These are phyloP conservation scores for Psephotus haematonotus DNA, from an alignment of 2,113 vertebrate species.

Conservation along the genomic window DNA sequence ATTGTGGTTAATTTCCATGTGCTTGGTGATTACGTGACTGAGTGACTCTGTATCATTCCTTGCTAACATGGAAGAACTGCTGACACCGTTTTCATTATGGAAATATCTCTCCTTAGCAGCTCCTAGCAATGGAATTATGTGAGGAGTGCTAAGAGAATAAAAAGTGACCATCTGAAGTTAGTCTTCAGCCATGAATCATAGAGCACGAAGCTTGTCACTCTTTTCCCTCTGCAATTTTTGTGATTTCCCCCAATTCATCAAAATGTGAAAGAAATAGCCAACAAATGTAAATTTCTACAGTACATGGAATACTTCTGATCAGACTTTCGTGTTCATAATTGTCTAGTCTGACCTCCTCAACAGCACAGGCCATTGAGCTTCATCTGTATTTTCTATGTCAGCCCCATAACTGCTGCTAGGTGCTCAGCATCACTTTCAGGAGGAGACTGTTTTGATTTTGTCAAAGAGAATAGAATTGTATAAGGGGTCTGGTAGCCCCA, in stretches of 20 bases:
- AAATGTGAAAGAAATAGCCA: background rate
- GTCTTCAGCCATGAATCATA: background rate
- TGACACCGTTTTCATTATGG: background rate
- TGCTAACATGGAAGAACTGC: background rate
- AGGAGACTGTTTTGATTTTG: background rate
- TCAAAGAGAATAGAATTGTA: background rate
- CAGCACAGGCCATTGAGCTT: background rate
- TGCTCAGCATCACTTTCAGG: background rate
- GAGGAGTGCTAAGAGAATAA: background rate
- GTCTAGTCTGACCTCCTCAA: background rate
- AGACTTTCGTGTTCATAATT: background rate
- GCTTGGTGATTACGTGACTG: background rate
- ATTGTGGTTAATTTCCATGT: background rate
- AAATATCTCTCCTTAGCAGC: background rate
- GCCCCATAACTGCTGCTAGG: background rate
- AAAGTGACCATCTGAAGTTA: background rate
- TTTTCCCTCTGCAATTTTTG: background rate
- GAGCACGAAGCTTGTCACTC: background rate
- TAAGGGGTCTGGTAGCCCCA: background rate
- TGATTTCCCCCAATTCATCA: background rate
- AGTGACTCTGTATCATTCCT: slow-evolving; percentile 14
- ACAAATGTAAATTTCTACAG: background rate
- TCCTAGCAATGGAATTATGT: background rate
- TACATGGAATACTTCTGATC: background rate
- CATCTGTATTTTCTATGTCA: background rate